A percentile compares a stretch with the other conserved stretches of the same genome.
Evolutionary conservation across 1,140 invertebrate genomes (phyloP).

Genomic region (Brachionus rotundiformis): DNA sequence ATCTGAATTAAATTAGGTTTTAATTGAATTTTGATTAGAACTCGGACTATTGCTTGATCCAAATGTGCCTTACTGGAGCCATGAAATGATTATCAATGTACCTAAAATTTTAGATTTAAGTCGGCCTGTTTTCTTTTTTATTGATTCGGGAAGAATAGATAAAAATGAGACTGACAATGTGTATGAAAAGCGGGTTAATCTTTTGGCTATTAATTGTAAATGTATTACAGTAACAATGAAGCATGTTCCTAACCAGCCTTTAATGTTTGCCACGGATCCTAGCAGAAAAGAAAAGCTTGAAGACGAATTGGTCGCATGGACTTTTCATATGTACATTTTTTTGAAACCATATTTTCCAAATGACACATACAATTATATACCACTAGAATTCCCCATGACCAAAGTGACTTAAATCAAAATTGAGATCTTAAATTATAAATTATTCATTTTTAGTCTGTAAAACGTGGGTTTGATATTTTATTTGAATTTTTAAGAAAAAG

Average conservation of each 20-base stretch:
- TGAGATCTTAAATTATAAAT: background rate
- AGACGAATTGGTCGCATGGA: constrained; percentile 17
- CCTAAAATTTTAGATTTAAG: background rate
- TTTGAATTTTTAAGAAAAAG: background rate
- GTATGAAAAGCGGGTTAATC: background rate
- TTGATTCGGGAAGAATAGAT: background rate
- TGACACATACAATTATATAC: background rate
- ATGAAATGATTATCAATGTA: constrained; percentile 29
- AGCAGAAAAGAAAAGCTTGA: background rate
- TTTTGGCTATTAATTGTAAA: background rate
- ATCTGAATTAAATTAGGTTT: background rate
- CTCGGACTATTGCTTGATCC: background rate
- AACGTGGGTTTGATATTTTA: constrained; percentile 16
- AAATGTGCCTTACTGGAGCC: background rate
- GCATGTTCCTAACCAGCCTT: constrained; percentile 34
- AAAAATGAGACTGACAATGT: background rate
- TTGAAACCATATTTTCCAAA: background rate
- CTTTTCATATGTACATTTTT: constrained; percentile 11
- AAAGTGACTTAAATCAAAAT: background rate
- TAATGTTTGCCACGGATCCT: background rate
- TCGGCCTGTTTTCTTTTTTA: constrained; percentile 4
- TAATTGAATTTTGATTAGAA: background rate
- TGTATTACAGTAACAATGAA: constrained; percentile 19
- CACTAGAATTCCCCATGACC: constrained; percentile 12
- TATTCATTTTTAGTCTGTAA: background rate